Base-by-base conservation (phyloP, 1,140 invertebrate species). In the Andricus grossulariae region DNA sequence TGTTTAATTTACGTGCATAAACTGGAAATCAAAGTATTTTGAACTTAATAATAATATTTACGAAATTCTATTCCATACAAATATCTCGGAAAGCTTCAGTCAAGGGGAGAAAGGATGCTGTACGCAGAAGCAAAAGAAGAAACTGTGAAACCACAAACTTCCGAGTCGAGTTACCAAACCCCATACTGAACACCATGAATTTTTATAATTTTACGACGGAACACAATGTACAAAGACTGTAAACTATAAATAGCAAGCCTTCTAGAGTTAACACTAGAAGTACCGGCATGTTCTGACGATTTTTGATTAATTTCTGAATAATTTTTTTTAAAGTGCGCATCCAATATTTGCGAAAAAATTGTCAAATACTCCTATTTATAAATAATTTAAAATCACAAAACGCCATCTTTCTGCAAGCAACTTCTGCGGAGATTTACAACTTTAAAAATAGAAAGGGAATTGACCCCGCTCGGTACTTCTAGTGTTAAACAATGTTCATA, bases 191-290 rank as follows among this genome's bases (percentile, higher is more conserved):
- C 16, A 51, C 76, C 10, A 39, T 66, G 15, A 75, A 78, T 25
- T 57, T 12, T 57, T 25, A 72, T n/a, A 19, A 25, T 13, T 57
- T 51, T 25, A 3, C 13, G 5, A 19, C 50, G 13, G 70, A 32
- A 66, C 25, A n/a, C 60, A 39, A 75, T 18, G 11, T 18, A 13
- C 49, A n/a, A 60, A 45, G 16, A 19, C 25, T 32, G 39, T 66
- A 66, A 66, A 79, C 50, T 72, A n/a, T 71, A 74, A 50, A 73
- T n/a, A 13, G 16, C 49, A 76, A 49, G 4, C 25, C 54, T 39
- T 57, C 8, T 73, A 15, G 13, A 39, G 6, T 50, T n/a, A n/a
- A n/a, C n/a, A n/a, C n/a, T n/a, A n/a, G n/a, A n/a, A n/a, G n/a
- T n/a, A n/a, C n/a, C n/a, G n/a, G n/a, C n/a, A n/a, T n/a, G n/a